phyloP scores from a whole-genome alignment of 2,797 vertebrate genomes.

The Limnodromus scolopaceus region DNA sequence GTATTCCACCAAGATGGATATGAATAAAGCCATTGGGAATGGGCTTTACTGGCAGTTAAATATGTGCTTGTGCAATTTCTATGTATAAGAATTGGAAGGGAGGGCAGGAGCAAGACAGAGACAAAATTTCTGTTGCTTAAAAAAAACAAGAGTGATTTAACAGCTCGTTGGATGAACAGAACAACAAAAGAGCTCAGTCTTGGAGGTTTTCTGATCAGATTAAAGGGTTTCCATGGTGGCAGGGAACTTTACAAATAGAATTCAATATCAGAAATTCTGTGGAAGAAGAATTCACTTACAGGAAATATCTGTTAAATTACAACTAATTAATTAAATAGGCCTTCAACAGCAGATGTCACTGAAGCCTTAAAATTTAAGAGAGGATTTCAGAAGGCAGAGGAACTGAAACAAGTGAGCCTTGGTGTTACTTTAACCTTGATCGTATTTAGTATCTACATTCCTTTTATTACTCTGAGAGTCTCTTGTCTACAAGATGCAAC shows the following conservation, averaged over 20 bases:
- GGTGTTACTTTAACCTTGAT: not conserved
- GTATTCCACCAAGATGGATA: not conserved
- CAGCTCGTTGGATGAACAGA: not conserved
- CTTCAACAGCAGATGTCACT: conserved; percentile 54
- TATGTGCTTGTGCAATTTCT: not conserved
- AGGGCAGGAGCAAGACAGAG: not conserved
- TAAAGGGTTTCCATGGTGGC: not conserved
- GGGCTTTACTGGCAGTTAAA: not conserved
- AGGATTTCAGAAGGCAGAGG: not conserved
- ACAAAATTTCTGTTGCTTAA: not conserved
- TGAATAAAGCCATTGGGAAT: not conserved
- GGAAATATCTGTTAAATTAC: not conserved
- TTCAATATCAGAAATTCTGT: not conserved
- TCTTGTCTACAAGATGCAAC: not conserved
- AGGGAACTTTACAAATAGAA: not conserved
- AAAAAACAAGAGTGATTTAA: not conserved
- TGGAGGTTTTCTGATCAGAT: not conserved
- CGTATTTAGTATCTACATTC: not conserved
- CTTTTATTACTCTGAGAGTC: not conserved
- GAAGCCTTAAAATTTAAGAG: conserved; percentile 22
- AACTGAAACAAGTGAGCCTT: not conserved
- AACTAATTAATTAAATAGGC: conserved; percentile 1
- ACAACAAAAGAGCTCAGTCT: not conserved
- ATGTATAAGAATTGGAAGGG: not conserved
- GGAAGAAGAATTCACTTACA: not conserved